Evolutionary conservation across 2,113 vertebrate species (phyloP).

Genomic region (Neolamprologus modestus): DNA sequence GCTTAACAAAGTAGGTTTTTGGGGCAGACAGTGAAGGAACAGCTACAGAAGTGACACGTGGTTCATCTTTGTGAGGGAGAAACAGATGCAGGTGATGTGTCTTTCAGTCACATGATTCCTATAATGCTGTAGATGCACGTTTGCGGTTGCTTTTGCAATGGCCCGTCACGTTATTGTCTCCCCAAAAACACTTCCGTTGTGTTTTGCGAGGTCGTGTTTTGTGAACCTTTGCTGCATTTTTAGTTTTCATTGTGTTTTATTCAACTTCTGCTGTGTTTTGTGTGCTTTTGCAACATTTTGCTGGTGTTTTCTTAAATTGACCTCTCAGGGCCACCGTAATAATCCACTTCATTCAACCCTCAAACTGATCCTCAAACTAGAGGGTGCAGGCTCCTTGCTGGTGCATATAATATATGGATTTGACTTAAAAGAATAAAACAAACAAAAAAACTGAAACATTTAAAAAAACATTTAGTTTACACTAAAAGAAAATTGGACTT

Average conservation of each 20-base stretch:
- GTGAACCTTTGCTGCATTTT: neutral
- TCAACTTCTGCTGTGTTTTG: neutral
- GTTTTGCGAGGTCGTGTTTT: rapidly evolving
- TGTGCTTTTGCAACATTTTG: neutral
- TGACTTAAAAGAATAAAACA: neutral
- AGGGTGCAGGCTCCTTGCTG: neutral
- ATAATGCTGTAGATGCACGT: neutral
- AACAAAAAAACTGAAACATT: neutral
- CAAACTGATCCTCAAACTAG: neutral
- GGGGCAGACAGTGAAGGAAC: neutral
- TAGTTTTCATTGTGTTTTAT: neutral
- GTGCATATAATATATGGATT: neutral
- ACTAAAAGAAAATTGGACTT: neutral
- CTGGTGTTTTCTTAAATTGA: neutral
- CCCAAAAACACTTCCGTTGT: neutral
- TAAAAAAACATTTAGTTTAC: neutral
- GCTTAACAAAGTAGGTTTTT: neutral
- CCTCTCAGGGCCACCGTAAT: neutral
- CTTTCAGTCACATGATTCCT: neutral
- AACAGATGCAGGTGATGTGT: neutral
- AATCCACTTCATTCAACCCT: neutral
- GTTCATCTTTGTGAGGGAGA: neutral
- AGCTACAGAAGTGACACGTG: neutral
- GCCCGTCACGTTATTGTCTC: neutral
- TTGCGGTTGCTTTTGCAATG: neutral